Conservation (phyloP, 2,797 vertebrate genomes). For the Geranospiza caerulescens region DNA sequence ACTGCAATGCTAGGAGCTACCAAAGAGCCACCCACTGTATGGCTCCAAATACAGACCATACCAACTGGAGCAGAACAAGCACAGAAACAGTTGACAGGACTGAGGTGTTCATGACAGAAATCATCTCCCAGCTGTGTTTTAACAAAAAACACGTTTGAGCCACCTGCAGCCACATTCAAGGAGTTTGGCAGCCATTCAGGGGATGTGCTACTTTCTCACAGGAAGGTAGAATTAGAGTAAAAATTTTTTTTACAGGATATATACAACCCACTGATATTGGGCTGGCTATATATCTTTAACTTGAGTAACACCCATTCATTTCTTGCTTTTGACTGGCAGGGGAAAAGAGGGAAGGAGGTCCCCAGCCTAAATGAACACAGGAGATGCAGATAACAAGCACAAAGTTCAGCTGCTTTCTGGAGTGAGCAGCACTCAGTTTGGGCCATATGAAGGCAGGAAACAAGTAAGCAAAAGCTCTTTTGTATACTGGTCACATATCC, state of each 20-base stretch:
- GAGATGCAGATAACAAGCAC: neutral
- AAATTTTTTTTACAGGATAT: neutral
- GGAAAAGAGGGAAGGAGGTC: neutral
- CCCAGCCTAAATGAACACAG: neutral
- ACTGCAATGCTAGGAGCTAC: neutral
- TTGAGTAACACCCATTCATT: neutral
- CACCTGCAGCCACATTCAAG: constrained; percentile 3
- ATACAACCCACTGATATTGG: neutral
- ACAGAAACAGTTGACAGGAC: neutral
- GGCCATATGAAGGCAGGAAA: neutral
- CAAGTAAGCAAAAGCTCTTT: neutral
- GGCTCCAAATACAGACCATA: neutral
- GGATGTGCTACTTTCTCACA: neutral
- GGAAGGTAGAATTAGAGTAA: neutral
- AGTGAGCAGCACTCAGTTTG: neutral
- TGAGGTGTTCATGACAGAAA: constrained; percentile 1
- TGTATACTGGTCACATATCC: neutral
- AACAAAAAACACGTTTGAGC: neutral
- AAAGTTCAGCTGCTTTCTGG: neutral
- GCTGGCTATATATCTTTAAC: neutral
- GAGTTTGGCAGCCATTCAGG: neutral
- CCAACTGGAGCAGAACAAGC: neutral
- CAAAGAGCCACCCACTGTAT: neutral
- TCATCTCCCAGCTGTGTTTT: neutral
- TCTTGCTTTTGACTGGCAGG: neutral